Evolutionary conservation across 2,888 invertebrate species (phyloP).

Genomic region (Napeogenes sylphis): DNA sequence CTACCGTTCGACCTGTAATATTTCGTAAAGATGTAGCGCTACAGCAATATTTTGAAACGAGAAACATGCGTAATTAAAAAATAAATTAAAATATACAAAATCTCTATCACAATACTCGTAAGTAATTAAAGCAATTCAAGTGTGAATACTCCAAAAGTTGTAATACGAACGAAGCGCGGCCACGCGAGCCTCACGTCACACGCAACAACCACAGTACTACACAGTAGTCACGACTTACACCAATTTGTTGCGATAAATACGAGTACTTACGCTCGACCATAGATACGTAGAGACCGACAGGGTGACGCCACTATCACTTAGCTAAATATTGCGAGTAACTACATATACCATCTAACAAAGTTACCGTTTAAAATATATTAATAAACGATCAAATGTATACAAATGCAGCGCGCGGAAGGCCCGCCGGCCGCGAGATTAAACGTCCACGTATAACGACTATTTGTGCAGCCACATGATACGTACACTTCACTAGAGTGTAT

Average conservation of each 20-base stretch:
- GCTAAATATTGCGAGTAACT: conserved; percentile 72
- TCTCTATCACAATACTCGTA: conserved; percentile 79
- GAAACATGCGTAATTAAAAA: conserved; percentile 75
- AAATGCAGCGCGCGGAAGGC: conserved; percentile 53
- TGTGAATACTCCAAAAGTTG: conserved; percentile 76
- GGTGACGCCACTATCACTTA: conserved; percentile 50
- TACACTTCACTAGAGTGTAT: conserved; percentile 41
- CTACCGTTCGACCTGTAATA: conserved; percentile 64
- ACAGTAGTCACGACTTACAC: conserved; percentile 60
- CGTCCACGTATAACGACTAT: conserved; percentile 56
- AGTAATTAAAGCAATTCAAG: conserved; percentile 78
- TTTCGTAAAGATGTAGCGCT: conserved; percentile 70
- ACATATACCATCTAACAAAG: conserved; percentile 66
- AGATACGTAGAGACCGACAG: conserved; percentile 45
- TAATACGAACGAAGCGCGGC: conserved; percentile 64
- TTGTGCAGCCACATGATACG: conserved; percentile 55
- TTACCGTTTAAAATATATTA: conserved; percentile 59
- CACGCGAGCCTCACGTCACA: conserved; percentile 28
- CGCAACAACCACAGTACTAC: conserved; percentile 44
- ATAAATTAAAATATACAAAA: conserved; percentile 79
- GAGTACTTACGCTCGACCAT: conserved; percentile 43
- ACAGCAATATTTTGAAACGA: conserved; percentile 56
- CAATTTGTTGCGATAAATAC: conserved; percentile 53
- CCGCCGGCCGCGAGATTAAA: conserved; percentile 32
- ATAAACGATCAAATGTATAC: conserved; percentile 59